These are phyloP conservation scores for Malacosoma neustria DNA, from an alignment of 2,888 invertebrate genomes.

Conservation along the genomic window DNA sequence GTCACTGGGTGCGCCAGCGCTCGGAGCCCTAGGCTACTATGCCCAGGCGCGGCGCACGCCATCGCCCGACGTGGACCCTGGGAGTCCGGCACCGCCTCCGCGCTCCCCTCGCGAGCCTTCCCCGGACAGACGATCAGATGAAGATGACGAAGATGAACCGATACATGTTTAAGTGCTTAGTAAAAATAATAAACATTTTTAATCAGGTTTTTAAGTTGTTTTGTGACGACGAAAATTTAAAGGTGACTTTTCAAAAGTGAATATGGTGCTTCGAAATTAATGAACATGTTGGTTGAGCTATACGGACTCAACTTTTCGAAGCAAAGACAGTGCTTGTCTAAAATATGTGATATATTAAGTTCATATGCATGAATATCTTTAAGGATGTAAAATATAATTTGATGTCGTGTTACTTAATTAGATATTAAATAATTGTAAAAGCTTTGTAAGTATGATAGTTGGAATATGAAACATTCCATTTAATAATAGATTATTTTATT, in stretches of 20 bases:
- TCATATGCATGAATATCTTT: constrained; percentile 38
- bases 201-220: not conserved
- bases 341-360: constrained; percentile 70
- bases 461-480: constrained; percentile 30
- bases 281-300: too few species aligned
- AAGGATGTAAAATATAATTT: constrained; percentile 55
- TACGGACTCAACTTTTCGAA: constrained; percentile 15
- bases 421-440: constrained; percentile 22
- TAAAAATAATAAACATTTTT: constrained; percentile 5
- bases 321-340: constrained; percentile 39
- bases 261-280: not conserved
- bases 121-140: constrained; percentile 55
- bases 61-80: constrained; percentile 75
- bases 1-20: constrained; percentile 80
- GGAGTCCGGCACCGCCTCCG: constrained; percentile 71
- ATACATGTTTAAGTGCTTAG: constrained; percentile 71
- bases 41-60: constrained; percentile 64
- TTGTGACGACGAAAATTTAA: constrained; percentile 1
- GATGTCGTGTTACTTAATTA: constrained; percentile 55
- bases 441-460: constrained; percentile 46
- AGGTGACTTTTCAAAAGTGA: constrained; percentile 2
- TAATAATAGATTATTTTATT: constrained; percentile 22
- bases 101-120: constrained; percentile 55
- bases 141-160: constrained; percentile 77
- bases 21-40: constrained; percentile 70